Conservation (phyloP, 2,113 vertebrate genomes). For the Oreochromis spilurus region DNA sequence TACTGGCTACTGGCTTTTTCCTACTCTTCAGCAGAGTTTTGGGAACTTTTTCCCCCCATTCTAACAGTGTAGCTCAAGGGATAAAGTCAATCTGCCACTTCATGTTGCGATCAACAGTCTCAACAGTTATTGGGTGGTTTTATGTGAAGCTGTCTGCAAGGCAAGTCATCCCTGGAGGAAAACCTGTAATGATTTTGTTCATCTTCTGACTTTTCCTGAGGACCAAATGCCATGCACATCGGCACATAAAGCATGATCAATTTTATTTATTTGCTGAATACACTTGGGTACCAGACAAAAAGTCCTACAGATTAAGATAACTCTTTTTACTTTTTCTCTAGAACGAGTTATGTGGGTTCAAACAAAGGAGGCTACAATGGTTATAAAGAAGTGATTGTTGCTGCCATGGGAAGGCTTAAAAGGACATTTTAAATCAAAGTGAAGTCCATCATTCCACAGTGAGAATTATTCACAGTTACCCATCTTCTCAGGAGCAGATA, state of each 20-base stretch:
- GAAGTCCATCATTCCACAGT: not conserved
- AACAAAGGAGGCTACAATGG: not conserved
- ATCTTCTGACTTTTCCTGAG: not conserved
- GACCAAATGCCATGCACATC: not conserved
- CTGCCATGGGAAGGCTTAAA: not conserved
- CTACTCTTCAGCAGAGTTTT: not conserved
- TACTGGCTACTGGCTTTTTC: not conserved
- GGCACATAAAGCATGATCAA: not conserved
- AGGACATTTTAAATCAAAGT: not conserved
- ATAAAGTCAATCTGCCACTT: not conserved
- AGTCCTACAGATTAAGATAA: not conserved
- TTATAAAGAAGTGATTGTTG: not conserved
- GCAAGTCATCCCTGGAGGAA: not conserved
- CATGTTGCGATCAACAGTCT: not conserved
- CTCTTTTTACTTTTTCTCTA: not conserved
- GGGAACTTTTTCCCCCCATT: accelerated
- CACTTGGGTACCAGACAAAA: not conserved
- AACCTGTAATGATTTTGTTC: not conserved
- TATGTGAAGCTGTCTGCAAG: not conserved
- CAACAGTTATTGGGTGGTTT: not conserved
- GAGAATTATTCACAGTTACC: not conserved
- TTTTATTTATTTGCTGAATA: not conserved
- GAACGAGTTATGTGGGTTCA: not conserved
- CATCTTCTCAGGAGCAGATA: not conserved
- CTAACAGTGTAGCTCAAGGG: not conserved